Evolutionary conservation across 2,113 vertebrate species (phyloP).

Genomic region (Oryzias woworae): DNA sequence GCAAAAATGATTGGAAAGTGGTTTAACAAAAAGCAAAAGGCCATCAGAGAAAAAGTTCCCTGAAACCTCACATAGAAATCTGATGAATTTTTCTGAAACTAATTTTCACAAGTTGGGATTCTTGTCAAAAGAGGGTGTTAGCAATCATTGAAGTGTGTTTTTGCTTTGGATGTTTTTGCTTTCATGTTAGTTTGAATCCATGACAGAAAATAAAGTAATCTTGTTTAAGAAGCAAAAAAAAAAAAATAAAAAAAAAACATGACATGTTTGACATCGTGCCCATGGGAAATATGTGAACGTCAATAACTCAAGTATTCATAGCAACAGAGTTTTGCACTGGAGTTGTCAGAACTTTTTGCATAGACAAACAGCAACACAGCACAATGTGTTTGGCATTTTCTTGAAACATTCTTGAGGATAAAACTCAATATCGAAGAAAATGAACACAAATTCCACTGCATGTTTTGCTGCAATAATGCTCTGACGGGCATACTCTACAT

Average conservation of each 20-base stretch:
- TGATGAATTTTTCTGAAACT: not conserved
- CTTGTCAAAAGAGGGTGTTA: not conserved
- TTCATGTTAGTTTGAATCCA: not conserved
- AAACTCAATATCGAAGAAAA: not conserved
- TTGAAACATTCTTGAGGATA: slow-evolving; percentile 23
- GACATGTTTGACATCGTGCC: not conserved
- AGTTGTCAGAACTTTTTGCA: not conserved
- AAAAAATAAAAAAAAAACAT: not conserved
- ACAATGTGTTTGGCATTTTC: slow-evolving; percentile 10
- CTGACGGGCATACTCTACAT: not conserved
- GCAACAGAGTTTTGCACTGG: not conserved
- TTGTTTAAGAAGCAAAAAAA: not conserved
- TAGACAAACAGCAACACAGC: slow-evolving; percentile 9
- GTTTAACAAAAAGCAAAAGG: not conserved
- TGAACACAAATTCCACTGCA: not conserved
- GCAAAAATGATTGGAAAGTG: too few species aligned
- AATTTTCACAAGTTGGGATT: not conserved
- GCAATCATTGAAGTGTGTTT: not conserved
- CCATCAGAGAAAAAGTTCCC: not conserved
- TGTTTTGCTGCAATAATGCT: too few species aligned
- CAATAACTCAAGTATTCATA: not conserved
- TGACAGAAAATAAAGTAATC: not conserved
- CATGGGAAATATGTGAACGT: not conserved
- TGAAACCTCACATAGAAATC: not conserved
- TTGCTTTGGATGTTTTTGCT: not conserved